Evolutionary conservation across 2,113 vertebrate genomes (phyloP).

Genomic region (Psephotus haematonotus): DNA sequence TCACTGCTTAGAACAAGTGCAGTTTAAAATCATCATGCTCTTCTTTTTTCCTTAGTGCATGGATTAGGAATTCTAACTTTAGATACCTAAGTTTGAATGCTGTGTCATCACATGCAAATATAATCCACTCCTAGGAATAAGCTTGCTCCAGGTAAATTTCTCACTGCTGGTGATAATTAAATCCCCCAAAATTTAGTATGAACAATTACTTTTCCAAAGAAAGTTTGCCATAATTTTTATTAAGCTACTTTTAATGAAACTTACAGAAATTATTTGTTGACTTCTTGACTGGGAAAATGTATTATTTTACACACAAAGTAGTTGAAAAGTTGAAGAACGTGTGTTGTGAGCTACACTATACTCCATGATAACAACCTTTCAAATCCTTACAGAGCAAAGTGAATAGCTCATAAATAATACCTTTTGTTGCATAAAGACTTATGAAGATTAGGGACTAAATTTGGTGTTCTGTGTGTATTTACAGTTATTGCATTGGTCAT

Average conservation of each 20-base stretch:
- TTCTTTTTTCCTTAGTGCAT: not conserved
- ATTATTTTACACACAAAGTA: not conserved
- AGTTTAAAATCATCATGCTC: slow-evolving; percentile 6
- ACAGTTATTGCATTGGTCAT: not conserved
- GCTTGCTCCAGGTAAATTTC: not conserved
- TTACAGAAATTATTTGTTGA: not conserved
- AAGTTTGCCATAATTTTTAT: not conserved
- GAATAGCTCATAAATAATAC: not conserved
- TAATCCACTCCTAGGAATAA: not conserved
- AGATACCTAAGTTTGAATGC: not conserved
- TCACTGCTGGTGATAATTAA: not conserved
- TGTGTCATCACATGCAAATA: not conserved
- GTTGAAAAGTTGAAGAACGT: not conserved
- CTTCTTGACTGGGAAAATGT: not conserved
- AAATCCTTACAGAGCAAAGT: not conserved
- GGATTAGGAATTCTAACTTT: slow-evolving; percentile 34
- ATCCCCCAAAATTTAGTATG: not conserved
- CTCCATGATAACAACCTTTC: not conserved
- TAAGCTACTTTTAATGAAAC: not conserved
- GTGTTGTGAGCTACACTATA: not conserved
- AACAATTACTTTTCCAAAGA: not conserved
- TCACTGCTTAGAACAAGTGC: not conserved
- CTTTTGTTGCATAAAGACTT: not conserved
- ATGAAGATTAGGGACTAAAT: not conserved
- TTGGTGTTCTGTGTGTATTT: not conserved